Evolutionary conservation across 2,888 invertebrate genomes (phyloP), one percentile per base, ranked within the genome.

Genomic region (Mesorhabditis spiculigera): DNA sequence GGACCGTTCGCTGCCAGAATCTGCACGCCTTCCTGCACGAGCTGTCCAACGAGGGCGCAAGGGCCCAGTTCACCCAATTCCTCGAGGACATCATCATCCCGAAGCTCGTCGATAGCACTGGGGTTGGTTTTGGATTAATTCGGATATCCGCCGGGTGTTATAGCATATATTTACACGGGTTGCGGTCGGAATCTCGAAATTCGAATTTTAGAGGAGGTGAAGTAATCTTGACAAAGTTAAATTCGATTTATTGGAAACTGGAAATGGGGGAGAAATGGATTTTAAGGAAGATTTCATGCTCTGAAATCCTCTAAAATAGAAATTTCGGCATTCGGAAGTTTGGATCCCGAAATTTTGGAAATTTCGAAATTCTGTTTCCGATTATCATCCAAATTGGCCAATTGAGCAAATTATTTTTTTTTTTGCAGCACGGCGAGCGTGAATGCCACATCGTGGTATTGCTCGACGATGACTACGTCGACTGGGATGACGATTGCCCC

Each of bases 401-500:
- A n/a, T n/a, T n/a, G n/a, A n/a, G n/a, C 6, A 45, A 16, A 16
- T 66, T 8, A 65, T 64, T 65, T 65, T 65, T 5, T 6, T 65
- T 4, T 5, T 45, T 75, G 65, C 68, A 95, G 88, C 90, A 94
- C 70, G 98, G 98, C 0, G 98, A 99, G 87, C 89, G 96, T 5
- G 98, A 97, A 87, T 96, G 96, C 87, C 97, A 98, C 87, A 93
- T 98, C 72, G 96, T 97, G 42, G 93, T 95, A 4, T 89, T 98
- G 63, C 88, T 95, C 61, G 97, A 98, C 85, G 98, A 99, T 82
- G 98, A 99, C 87, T 91, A 90, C 4, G 91, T 92, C 43, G 98
- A 98, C 86, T 98, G 98, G 98, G 98, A 99, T 86, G 95, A 95
- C 85, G 93, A 97, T 87, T 97, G 94, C 87, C 98, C 98, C 0